Conservation (phyloP, 2,888 invertebrate species). For the Pseudolycoriella hygida region DNA sequence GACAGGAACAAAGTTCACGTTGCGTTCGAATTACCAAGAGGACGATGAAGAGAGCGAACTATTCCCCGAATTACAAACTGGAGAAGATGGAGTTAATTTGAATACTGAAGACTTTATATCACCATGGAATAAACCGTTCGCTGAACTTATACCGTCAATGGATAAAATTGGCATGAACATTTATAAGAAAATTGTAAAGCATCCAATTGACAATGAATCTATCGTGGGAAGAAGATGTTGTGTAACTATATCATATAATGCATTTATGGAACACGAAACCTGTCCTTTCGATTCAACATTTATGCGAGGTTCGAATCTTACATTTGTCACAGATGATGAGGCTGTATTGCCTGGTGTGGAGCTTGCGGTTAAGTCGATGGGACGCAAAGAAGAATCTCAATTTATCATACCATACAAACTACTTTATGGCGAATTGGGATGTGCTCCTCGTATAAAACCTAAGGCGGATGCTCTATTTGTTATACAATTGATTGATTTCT, state of each 20-base stretch:
- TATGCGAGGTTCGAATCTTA: conserved; percentile 19
- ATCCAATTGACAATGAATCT: conserved; percentile 10
- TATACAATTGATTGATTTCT: conserved; percentile 47
- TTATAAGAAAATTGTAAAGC: conserved; percentile 19
- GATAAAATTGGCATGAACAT: conserved; percentile 5
- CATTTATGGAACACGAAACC: conserved; percentile 22
- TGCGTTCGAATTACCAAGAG: conserved; percentile 19
- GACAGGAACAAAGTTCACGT: conserved; percentile 20
- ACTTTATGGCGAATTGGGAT: conserved; percentile 58
- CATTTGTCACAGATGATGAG: conserved; percentile 18
- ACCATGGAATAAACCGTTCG: conserved; percentile 24
- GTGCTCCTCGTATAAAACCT: conserved; percentile 60
- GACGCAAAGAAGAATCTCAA: conserved; percentile 56
- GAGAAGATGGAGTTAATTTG: conserved; percentile 15
- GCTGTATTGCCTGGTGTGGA: conserved; percentile 46
- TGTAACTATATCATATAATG: conserved; percentile 22
- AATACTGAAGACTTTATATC: conserved; percentile 14
- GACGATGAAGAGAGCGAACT: conserved; percentile 13
- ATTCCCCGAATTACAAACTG: conserved; percentile 13
- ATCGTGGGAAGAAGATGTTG: conserved; percentile 21
- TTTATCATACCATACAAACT: conserved; percentile 57
- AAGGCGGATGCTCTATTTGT: conserved; percentile 55
- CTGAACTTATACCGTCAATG: conserved; percentile 21
- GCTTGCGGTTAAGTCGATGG: conserved; percentile 56
- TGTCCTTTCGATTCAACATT: conserved; percentile 26